A percentile compares a stretch with the other conserved stretches of the same genome.
Evolutionary conservation across 2,113 vertebrate species (phyloP).

Genomic region (Mormyrus lacerda): DNA sequence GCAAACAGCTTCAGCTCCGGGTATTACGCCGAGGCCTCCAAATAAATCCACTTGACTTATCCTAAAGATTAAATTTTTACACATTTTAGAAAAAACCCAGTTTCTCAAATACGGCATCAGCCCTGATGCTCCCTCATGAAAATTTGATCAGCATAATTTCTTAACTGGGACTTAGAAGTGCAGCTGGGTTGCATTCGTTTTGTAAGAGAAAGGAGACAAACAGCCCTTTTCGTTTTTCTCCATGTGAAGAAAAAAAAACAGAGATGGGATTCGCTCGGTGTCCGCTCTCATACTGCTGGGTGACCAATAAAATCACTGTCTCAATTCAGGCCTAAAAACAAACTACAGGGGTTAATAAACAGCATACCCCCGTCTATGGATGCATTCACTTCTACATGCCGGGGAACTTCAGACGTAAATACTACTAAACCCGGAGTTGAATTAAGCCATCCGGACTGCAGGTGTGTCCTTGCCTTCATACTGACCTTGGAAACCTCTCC

Average conservation of each 20-base stretch:
- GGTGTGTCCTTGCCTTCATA: background rate
- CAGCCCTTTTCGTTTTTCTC: background rate
- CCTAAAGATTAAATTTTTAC: slow-evolving; percentile 43
- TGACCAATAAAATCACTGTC: background rate
- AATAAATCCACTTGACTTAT: slow-evolving; percentile 40
- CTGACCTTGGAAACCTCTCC: background rate
- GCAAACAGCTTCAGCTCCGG: background rate
- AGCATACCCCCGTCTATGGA: background rate
- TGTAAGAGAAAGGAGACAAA: background rate
- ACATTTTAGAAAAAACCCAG: slow-evolving; percentile 37
- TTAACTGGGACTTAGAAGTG: slow-evolving; percentile 25
- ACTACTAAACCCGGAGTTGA: background rate
- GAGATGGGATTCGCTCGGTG: background rate
- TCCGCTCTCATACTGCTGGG: background rate
- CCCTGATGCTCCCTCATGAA: slow-evolving; percentile 33
- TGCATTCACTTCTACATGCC: background rate
- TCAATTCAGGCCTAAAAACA: background rate
- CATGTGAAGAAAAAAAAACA: background rate
- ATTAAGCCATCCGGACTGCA: background rate
- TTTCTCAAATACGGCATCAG: slow-evolving; percentile 33
- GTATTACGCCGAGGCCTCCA: slow-evolving; percentile 25
- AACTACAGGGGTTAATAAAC: background rate
- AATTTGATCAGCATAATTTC: slow-evolving; percentile 41
- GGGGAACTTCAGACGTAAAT: background rate
- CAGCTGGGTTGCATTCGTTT: background rate